Evolutionary conservation across 2,888 invertebrate species (phyloP).

Genomic region (Xestia xanthographa): DNA sequence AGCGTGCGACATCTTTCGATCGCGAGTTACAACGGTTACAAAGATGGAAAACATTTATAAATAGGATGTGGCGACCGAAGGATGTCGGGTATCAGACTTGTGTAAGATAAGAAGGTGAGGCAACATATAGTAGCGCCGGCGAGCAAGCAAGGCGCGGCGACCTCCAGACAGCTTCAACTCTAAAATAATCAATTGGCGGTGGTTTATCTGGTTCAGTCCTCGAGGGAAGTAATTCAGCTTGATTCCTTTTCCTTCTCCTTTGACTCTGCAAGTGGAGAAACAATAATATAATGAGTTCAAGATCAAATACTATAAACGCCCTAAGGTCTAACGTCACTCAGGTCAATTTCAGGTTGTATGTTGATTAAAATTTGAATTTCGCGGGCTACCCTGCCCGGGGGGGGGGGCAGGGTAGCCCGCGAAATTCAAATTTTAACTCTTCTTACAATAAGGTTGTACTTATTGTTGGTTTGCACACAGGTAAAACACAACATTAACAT

Average conservation of each 20-base stretch:
- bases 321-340: too few species aligned
- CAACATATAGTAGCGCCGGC: conserved; percentile 78
- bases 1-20: conserved; percentile 79
- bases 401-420: too few species aligned
- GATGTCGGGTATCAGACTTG: conserved; percentile 81
- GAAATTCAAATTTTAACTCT: too few species aligned
- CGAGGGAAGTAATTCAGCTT: conserved; percentile 91
- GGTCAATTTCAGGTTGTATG: too few species aligned
- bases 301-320: neutral
- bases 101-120: conserved; percentile 81
- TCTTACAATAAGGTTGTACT: neutral
- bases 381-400: too few species aligned
- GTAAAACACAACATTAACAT: neutral
- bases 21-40: conserved; percentile 61
- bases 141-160: conserved; percentile 72
- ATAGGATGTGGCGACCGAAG: conserved; percentile 74
- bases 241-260: conserved; percentile 93
- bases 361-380: too few species aligned
- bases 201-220: conserved; percentile 88
- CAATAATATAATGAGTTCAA: conserved; percentile 17
- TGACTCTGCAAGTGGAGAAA: conserved; percentile 89
- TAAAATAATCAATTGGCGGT: conserved; percentile 90
- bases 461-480: neutral
- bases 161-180: conserved; percentile 79
- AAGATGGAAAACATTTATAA: conserved; percentile 62